Conservation (phyloP, 1,140 invertebrate genomes). For the Ephestia elutella region DNA sequence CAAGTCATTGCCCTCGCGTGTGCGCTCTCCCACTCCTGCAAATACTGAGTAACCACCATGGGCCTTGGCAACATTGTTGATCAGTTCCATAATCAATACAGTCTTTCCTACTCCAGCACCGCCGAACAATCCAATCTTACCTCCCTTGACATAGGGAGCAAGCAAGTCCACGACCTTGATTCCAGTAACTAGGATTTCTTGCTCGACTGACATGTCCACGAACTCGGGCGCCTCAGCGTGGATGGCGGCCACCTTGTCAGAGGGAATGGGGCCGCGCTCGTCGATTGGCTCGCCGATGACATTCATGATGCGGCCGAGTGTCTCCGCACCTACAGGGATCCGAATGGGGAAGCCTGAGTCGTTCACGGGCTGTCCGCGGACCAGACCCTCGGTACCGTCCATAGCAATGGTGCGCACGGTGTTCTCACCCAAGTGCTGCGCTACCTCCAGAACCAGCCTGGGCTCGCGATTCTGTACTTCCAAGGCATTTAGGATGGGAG, state of each 20-base stretch:
- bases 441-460: conserved; percentile 87
- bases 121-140: conserved; percentile 99
- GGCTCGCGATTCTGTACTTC: conserved; percentile 84
- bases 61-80: conserved; percentile 84
- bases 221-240: conserved; percentile 98
- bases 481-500: conserved; percentile 97
- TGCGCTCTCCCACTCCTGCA: conserved; percentile 98
- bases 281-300: conserved; percentile 97
- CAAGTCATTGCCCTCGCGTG: conserved; percentile 98
- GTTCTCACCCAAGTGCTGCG: conserved; percentile 91
- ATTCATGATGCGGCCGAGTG: conserved; percentile 89
- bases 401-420: conserved; percentile 90
- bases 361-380: conserved; percentile 82
- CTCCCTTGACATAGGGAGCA: conserved; percentile 97
- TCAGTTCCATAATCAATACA: conserved; percentile 99
- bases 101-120: conserved; percentile 99
- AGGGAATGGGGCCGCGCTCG: conserved; percentile 95
- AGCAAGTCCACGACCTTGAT: conserved; percentile 98
- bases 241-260: conserved; percentile 92
- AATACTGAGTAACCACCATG: conserved; percentile 99
- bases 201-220: conserved; percentile 97
- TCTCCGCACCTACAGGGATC: conserved; percentile 87
- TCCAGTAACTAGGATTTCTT: conserved; percentile 97
- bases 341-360: conserved; percentile 86
- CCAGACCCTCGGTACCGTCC: conserved; percentile 90